Conservation (phyloP, 2,797 vertebrate species). For the Carcharodon carcharias region DNA sequence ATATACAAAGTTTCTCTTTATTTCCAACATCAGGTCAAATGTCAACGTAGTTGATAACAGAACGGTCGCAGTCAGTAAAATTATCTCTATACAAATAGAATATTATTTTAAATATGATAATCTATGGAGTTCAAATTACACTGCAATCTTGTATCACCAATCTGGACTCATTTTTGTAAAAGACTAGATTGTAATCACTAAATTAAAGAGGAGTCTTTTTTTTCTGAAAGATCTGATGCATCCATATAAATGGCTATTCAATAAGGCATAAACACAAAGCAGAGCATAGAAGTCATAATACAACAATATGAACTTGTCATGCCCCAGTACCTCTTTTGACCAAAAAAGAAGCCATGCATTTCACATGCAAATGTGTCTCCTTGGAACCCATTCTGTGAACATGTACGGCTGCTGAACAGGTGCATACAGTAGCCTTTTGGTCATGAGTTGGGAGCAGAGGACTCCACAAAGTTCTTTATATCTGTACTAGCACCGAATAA, state of each 20-base stretch:
- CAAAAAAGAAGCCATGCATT: slow-evolving; percentile 14
- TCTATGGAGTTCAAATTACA: neutral
- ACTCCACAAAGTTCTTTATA: slow-evolving; percentile 3
- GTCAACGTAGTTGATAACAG: neutral
- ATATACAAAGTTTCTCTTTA: neutral
- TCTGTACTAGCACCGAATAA: neutral
- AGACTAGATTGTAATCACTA: neutral
- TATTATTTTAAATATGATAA: slow-evolving; percentile 15
- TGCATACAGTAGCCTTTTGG: slow-evolving; percentile 25
- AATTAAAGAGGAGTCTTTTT: neutral
- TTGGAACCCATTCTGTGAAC: slow-evolving; percentile 29
- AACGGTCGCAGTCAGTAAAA: neutral
- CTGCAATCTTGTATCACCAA: neutral
- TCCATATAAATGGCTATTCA: slow-evolving; percentile 5
- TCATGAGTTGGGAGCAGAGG: neutral
- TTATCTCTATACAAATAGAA: slow-evolving; percentile 1
- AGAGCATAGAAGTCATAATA: slow-evolving; percentile 27
- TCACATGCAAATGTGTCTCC: slow-evolving; percentile 37
- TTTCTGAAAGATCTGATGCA: slow-evolving; percentile 6
- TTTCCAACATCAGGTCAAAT: slow-evolving; percentile 16
- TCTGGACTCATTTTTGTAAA: neutral
- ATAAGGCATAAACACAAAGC: slow-evolving; percentile 27
- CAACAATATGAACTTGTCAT: slow-evolving; percentile 34
- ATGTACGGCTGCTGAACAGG: slow-evolving; percentile 19
- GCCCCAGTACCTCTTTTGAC: slow-evolving; percentile 35